Evolutionary conservation across 2,888 invertebrate species (phyloP).

Genomic region (Cerceris ruficornis): DNA sequence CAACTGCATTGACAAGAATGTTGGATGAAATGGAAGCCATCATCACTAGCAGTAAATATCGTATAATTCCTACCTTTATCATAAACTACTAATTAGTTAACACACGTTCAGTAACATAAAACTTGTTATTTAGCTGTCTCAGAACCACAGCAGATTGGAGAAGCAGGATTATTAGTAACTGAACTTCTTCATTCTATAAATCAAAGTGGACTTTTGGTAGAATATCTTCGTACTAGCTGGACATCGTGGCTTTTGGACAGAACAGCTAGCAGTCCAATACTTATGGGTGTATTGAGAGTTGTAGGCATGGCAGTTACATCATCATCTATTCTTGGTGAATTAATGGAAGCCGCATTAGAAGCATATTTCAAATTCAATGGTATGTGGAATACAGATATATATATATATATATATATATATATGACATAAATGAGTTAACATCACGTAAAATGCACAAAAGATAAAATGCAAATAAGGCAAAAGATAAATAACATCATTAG

Average conservation of each 20-base stretch:
- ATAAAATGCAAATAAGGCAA: no score
- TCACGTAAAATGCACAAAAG: neutral
- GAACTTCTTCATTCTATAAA: constrained; percentile 83
- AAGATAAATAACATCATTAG: no score
- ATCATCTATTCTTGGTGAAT: constrained; percentile 82
- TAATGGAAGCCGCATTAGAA: constrained; percentile 83
- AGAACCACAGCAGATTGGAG: constrained; percentile 80
- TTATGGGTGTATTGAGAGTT: constrained; percentile 82
- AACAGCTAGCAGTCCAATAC: constrained; percentile 82
- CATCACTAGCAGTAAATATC: constrained; percentile 80
- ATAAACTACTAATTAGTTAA: neutral
- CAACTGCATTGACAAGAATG: constrained; percentile 82
- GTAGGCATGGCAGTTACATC: constrained; percentile 82
- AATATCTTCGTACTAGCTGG: constrained; percentile 78
- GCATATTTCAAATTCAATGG: constrained; percentile 84
- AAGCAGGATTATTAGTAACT: constrained; percentile 82
- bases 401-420: no score
- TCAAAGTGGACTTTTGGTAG: constrained; percentile 75
- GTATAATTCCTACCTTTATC: neutral
- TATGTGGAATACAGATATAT: constrained; percentile 61
- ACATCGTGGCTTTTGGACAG: constrained; percentile 82
- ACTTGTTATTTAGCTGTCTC: constrained; percentile 74
- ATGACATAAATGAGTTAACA: neutral
- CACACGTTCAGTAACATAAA: neutral
- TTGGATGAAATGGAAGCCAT: constrained; percentile 83